Evolutionary conservation across 1,140 invertebrate genomes (phyloP).

Genomic region (Dryas iulia): DNA sequence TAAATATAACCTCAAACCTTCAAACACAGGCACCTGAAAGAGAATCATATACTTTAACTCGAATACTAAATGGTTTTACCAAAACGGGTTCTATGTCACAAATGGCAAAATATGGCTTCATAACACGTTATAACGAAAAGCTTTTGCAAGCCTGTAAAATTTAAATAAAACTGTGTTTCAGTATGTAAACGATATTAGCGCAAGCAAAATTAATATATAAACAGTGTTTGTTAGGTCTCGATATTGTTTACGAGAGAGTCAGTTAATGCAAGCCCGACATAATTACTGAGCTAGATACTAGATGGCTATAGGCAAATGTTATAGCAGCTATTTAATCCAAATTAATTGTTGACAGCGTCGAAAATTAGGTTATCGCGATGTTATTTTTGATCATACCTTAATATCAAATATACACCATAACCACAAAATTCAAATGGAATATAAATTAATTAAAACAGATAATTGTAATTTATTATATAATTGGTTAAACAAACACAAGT

Average conservation of each 20-base stretch:
- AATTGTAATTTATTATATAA: background rate
- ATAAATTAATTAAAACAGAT: conserved; percentile 37
- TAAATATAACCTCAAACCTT: conserved; percentile 18
- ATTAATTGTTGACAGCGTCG: conserved; percentile 26
- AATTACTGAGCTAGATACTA: conserved; percentile 44
- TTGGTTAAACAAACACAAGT: background rate
- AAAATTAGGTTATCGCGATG: conserved; percentile 22
- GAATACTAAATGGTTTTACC: background rate
- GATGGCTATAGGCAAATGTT: conserved; percentile 31
- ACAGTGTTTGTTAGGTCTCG: conserved; percentile 37
- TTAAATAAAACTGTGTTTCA: conserved; percentile 26
- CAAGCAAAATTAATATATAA: conserved; percentile 35
- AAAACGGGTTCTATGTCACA: conserved; percentile 1
- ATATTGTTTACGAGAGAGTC: conserved; percentile 51
- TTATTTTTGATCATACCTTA: background rate
- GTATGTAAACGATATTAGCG: conserved; percentile 24
- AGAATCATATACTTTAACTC: conserved; percentile 3
- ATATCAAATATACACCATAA: background rate
- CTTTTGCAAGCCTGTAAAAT: conserved; percentile 13
- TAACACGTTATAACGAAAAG: conserved; percentile 7
- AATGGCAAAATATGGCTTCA: conserved; percentile 11
- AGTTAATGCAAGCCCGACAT: conserved; percentile 42
- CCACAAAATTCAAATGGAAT: background rate
- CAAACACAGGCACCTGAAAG: conserved; percentile 13
- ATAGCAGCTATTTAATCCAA: conserved; percentile 29